phyloP scores from a whole-genome alignment of 2,888 invertebrate genomes.

The Lithosia quadra region DNA sequence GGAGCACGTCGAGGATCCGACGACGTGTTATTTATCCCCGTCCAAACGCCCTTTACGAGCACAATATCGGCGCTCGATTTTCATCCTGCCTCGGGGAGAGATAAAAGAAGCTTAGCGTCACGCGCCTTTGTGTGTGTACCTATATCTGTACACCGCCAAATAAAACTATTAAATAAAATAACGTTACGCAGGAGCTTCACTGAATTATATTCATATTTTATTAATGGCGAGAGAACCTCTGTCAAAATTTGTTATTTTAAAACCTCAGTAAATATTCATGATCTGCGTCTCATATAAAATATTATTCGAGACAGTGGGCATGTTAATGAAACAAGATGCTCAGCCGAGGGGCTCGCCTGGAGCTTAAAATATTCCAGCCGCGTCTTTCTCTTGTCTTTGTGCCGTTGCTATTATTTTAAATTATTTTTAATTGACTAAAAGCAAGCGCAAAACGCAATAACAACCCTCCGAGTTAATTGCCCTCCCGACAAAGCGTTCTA shows the following conservation, averaged over 20 bases:
- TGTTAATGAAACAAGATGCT: conserved; percentile 83
- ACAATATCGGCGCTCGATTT: conserved; percentile 76
- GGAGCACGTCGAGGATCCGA: conserved; percentile 55
- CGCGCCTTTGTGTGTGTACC: conserved; percentile 52
- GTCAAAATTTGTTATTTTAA: conserved; percentile 67
- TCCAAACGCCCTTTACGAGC: conserved; percentile 74
- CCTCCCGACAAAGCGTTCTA: conserved; percentile 65
- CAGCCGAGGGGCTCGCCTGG: conserved; percentile 66
- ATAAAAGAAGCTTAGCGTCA: conserved; percentile 67
- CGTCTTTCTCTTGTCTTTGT: conserved; percentile 70
- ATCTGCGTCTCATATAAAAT: conserved; percentile 74
- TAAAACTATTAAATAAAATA: conserved; percentile 72
- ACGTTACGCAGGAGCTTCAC: conserved; percentile 52
- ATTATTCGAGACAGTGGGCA: conserved; percentile 70
- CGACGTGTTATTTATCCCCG: conserved; percentile 77
- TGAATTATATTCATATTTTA: conserved; percentile 56
- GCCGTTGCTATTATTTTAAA: conserved; percentile 79
- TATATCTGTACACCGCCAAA: conserved; percentile 54
- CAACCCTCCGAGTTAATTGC: conserved; percentile 76
- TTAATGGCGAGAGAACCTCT: conserved; percentile 54
- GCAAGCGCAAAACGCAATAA: conserved; percentile 77
- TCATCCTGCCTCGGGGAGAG: conserved; percentile 71
- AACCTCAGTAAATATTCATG: conserved; percentile 62
- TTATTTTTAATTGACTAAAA: conserved; percentile 84
- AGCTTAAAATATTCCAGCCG: conserved; percentile 77